Evolutionary conservation across 2,113 vertebrate species (phyloP), one percentile per base, ranked within the genome.

Genomic region (Phyllostomus hastatus): DNA sequence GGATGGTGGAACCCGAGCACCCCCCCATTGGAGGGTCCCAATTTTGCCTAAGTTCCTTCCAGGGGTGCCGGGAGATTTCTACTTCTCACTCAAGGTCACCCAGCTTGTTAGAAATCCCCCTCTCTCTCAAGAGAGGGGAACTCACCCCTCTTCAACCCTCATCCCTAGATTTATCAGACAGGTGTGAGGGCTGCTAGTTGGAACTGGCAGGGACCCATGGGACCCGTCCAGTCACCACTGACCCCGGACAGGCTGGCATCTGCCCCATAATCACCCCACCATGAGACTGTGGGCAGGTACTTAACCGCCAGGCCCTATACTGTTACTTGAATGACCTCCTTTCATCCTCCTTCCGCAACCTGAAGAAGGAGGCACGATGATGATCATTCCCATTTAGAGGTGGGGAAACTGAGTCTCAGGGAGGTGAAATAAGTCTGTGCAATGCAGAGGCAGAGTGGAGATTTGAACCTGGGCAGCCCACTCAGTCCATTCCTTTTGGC

Each of bases 401-500:
- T 12, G 11, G 70, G 33, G 33, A 84, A 79, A n/a, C 61, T 28
- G 75, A 88, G 69, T 79, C 38, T 19, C 41, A 20, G 50, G 54
- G 38, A 59, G 4, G 15, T 3, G 6, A 72, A 50, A 10, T 35
- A 8, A 59, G 26, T n/a, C 57, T 76, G 26, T 59, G 54, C 22
- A 14, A 10, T 61, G 17, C 16, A 10, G 15, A 2, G 20, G 57
- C 28, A 28, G 35, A 8, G 12, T 33, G 28, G n/a, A 57, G 19
- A 31, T n/a, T 73, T 52, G 17, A 95, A 85, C 31, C 46, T 10
- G 2, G 26, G 85, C 70, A 28, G n/a, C 81, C 16, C 8, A 24
- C 57, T 14, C 59, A 0, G 48, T 28, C 35, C 5, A 0, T 54
- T 50, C 59, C 15, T 33, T 11, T 1, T n/a, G 50, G 16, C 0